These are phyloP conservation scores for Protula sp. DNA, from an alignment of 2,888 invertebrate species.

Conservation along the genomic window DNA sequence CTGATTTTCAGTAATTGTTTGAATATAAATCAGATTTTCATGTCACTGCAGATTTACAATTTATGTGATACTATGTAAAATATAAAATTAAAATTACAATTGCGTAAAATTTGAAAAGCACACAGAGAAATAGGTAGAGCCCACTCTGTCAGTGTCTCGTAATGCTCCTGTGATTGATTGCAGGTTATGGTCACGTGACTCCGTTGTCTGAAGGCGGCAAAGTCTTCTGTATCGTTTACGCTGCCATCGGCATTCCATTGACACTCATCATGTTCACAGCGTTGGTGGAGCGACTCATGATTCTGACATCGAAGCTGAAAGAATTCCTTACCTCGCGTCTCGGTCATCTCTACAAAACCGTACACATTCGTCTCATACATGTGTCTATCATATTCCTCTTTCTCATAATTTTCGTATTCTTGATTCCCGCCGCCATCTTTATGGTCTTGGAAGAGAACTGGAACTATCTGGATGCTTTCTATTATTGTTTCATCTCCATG, in stretches of 20 bases:
- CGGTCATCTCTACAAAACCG: conserved; percentile 41
- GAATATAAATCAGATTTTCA: too few species aligned
- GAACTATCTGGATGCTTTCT: conserved; percentile 80
- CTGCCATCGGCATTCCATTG: conserved; percentile 75
- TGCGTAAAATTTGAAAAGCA: too few species aligned
- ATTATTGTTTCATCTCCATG: conserved; percentile 85
- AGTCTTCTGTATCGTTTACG: conserved; percentile 81
- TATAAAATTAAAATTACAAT: too few species aligned
- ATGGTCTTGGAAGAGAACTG: conserved; percentile 72
- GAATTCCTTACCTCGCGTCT: conserved; percentile 53
- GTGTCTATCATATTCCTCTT: conserved; percentile 61
- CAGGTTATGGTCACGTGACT: conserved; percentile 85
- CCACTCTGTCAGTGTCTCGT: too few species aligned
- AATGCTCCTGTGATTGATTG: conserved; percentile 7
- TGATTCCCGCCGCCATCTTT: conserved; percentile 73
- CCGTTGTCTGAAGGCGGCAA: conserved; percentile 81
- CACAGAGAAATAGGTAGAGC: too few species aligned
- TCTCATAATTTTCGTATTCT: conserved; percentile 63
- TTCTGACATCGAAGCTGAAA: conserved; percentile 69
- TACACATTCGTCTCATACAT: conserved; percentile 68
- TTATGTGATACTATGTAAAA: too few species aligned
- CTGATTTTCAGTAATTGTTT: too few species aligned
- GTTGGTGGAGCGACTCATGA: conserved; percentile 72
- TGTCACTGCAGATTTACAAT: too few species aligned
- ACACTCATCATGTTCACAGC: conserved; percentile 78